phyloP scores from a whole-genome alignment of 2,888 invertebrate genomes.

The Noctuana brunneofusca region DNA sequence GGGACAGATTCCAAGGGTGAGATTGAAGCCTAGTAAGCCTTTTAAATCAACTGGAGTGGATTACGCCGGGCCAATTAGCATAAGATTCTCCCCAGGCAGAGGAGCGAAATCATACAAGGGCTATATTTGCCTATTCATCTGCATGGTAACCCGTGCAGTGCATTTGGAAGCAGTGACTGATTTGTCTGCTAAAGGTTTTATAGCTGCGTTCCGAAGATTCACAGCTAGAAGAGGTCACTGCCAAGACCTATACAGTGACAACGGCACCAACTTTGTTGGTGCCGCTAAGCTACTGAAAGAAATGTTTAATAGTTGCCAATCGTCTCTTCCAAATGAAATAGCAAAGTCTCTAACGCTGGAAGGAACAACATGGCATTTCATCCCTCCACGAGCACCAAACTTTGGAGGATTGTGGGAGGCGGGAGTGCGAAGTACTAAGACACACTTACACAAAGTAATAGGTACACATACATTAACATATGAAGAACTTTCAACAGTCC shows the following conservation, averaged over 20 bases:
- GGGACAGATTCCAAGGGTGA: slow-evolving; percentile 37
- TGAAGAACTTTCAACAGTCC: slow-evolving; percentile 38
- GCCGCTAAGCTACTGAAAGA: not conserved
- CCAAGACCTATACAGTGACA: not conserved
- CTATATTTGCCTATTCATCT: slow-evolving; percentile 1
- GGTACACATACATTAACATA: slow-evolving; percentile 35
- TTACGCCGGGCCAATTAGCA: slow-evolving; percentile 39
- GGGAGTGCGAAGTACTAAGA: not conserved
- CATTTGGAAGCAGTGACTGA: not conserved
- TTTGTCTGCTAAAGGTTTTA: not conserved
- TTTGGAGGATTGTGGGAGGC: slow-evolving; percentile 4
- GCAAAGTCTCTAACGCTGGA: not conserved
- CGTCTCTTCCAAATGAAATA: not conserved
- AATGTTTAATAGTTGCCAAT: not conserved
- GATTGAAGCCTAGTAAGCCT: slow-evolving; percentile 39
- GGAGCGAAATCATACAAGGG: not conserved
- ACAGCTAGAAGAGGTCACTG: not conserved
- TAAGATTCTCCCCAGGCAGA: slow-evolving; percentile 39
- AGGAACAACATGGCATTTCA: not conserved
- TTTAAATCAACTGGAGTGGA: slow-evolving; percentile 42
- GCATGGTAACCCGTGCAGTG: slow-evolving; percentile 1
- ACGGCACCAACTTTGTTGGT: slow-evolving; percentile 1
- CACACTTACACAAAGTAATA: not conserved
- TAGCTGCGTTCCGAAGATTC: not conserved
- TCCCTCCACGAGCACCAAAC: not conserved